phyloP scores from a whole-genome alignment of 1,140 invertebrate species.

The Eubasilissa regina region DNA sequence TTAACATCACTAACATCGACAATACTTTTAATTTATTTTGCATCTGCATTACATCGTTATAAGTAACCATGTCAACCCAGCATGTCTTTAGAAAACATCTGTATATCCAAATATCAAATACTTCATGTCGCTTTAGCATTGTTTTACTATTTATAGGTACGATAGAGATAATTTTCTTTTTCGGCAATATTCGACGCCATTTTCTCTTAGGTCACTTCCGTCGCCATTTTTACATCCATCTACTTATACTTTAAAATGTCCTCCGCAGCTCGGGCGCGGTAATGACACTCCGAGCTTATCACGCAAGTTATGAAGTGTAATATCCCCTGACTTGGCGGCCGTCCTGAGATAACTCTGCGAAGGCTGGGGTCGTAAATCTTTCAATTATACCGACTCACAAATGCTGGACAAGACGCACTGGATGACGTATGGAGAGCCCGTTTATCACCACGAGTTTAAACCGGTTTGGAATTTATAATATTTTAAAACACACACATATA shows the following conservation, averaged over 20 bases:
- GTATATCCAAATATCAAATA: no score
- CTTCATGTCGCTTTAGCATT: no score
- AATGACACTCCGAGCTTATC: constrained; percentile 29
- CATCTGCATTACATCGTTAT: no score
- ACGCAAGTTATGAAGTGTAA: constrained; percentile 41
- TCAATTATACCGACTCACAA: constrained; percentile 25
- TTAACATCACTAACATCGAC: no score
- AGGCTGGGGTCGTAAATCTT: constrained; percentile 3
- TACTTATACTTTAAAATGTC: not conserved
- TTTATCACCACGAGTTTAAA: not conserved
- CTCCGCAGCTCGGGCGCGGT: not conserved
- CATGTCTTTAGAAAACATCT: no score
- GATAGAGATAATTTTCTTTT: no score
- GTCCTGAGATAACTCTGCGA: constrained; percentile 8
- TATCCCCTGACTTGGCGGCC: not conserved
- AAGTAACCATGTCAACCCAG: no score
- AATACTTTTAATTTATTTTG: no score
- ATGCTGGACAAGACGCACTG: constrained; percentile 18
- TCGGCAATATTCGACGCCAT: not conserved
- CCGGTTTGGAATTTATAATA: no score
- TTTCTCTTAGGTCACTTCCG: not conserved
- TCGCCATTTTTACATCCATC: not conserved
- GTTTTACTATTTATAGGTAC: no score
- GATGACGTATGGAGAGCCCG: not conserved
- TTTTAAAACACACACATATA: no score